These are phyloP conservation scores for Berghia stephanieae DNA, from an alignment of 1,140 invertebrate species.

Conservation along the genomic window DNA sequence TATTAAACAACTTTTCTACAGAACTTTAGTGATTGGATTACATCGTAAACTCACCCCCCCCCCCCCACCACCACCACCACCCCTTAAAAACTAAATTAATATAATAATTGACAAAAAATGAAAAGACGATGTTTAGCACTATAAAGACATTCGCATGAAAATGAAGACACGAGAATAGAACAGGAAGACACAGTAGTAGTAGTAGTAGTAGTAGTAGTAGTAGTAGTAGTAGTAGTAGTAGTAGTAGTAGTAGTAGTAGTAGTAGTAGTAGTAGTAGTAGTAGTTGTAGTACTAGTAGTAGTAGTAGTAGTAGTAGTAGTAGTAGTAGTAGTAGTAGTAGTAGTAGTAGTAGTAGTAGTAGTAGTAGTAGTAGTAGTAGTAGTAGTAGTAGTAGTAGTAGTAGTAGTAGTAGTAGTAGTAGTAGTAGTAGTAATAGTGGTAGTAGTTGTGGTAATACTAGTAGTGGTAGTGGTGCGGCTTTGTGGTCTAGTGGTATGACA, in stretches of 20 bases:
- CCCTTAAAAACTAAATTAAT: too few relatives aligned
- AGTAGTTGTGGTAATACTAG: slow-evolving; percentile 7
- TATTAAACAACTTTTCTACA: too few relatives aligned
- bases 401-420: slow-evolving; percentile 32
- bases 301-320: slow-evolving; percentile 27
- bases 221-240: slow-evolving; percentile 30
- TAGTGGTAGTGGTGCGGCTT: slow-evolving; percentile 1
- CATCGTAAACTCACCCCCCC: too few relatives aligned
- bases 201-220: slow-evolving; percentile 34
- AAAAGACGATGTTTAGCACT: too few relatives aligned
- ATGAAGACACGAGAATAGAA: too few relatives aligned
- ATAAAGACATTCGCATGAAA: too few relatives aligned
- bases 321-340: slow-evolving; percentile 31
- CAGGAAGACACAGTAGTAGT: slow-evolving; percentile 4
- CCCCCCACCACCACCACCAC: too few relatives aligned
- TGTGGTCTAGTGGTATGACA: too few relatives aligned
- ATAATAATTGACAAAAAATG: too few relatives aligned
- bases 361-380: slow-evolving; percentile 22
- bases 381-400: slow-evolving; percentile 31
- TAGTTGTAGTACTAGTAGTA: slow-evolving; percentile 30
- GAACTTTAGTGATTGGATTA: too few relatives aligned
- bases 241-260: slow-evolving; percentile 25
- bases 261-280: slow-evolving; percentile 29
- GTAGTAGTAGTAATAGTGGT: slow-evolving; percentile 12
- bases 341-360: slow-evolving; percentile 21